Conservation (phyloP, 2,888 invertebrate species). For the Mallateleia sp. region DNA sequence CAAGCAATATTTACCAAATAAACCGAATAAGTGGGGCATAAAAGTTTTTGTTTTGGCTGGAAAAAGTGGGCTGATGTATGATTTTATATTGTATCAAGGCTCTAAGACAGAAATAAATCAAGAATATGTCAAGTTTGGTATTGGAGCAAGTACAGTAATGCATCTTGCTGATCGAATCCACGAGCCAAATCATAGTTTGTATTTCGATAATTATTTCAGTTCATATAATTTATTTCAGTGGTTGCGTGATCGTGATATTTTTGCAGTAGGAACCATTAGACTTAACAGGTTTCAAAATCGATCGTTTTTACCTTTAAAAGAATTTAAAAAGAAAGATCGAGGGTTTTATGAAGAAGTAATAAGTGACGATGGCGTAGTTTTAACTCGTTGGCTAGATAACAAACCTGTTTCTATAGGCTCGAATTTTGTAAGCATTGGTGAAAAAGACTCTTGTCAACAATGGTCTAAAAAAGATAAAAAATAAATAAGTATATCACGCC, state of each 20-base stretch:
- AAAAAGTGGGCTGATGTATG: constrained; percentile 75
- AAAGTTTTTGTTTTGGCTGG: constrained; percentile 27
- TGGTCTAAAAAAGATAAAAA: constrained; percentile 47
- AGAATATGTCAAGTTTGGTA: constrained; percentile 62
- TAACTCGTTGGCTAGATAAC: constrained; percentile 51
- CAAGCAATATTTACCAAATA: constrained; percentile 28
- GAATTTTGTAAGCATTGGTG: constrained; percentile 37
- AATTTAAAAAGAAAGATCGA: no score
- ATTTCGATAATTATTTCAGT: constrained; percentile 74
- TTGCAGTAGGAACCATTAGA: constrained; percentile 71
- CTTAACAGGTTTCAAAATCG: constrained; percentile 68
- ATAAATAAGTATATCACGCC: constrained; percentile 29
- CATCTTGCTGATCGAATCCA: constrained; percentile 64
- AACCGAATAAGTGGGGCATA: constrained; percentile 21
- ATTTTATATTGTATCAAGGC: constrained; percentile 84
- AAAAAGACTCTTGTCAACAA: constrained; percentile 36
- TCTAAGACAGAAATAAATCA: constrained; percentile 77
- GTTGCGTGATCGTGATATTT: constrained; percentile 46
- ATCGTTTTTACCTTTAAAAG: no score
- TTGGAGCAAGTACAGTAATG: constrained; percentile 73
- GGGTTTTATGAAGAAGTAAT: constrained; percentile 49
- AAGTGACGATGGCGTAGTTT: constrained; percentile 34
- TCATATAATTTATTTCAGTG: constrained; percentile 74
- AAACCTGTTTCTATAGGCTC: constrained; percentile 39
- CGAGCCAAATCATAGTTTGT: constrained; percentile 44